Base-by-base conservation (phyloP, 2,113 vertebrate species). In the Alaudala cheleensis region DNA sequence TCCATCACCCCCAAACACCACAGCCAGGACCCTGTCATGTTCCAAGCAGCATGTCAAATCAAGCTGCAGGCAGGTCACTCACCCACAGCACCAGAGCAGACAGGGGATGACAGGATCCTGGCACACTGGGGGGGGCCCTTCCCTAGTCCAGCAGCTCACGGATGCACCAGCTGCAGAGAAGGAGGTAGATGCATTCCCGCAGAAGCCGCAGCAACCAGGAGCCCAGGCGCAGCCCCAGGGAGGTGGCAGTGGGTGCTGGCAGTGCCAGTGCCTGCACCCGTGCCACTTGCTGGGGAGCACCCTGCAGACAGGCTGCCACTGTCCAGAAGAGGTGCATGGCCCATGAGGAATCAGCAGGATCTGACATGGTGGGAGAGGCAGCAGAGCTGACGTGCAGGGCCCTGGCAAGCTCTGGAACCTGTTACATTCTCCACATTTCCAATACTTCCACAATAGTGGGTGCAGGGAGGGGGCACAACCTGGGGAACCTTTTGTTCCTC, bases 161-260 rank as follows among this genome's bases (percentile, higher is more conserved):
- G 91, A 99, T 96, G 93, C 99, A 99, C 99, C 99, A 99, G 96
- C 99, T 99, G 97, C 99, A 99, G 40, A 99, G 98, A 28, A 99
- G 97, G 78, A 99, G 95, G 78, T 98, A 99, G 31, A 98, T 92
- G 6, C 98, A 98, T 67, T 99, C 98, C 81, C 97, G 98, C 65
- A 99, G 94, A 12, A 98, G 97, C 77, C 95, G 96, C 87, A 98
- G 97, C 34, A 98, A 90, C 45, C 97, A 94, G 50, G 98, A 98
- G 54, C 97, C 93, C 5, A 97, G 69, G 95, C 97, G 97, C 77
- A 97, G 94, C 26, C 98, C 98, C 53, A 98, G 69, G 12, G 98
- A 89, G 47, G 97, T 82, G 65, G 97, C 97, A 69, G 93, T 25
- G 6, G 97, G 97, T 5, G 97, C 86, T 4, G 97, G 97, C 84